Evolutionary conservation across 2,888 invertebrate genomes (phyloP).

Genomic region (Salticus scenicus): DNA sequence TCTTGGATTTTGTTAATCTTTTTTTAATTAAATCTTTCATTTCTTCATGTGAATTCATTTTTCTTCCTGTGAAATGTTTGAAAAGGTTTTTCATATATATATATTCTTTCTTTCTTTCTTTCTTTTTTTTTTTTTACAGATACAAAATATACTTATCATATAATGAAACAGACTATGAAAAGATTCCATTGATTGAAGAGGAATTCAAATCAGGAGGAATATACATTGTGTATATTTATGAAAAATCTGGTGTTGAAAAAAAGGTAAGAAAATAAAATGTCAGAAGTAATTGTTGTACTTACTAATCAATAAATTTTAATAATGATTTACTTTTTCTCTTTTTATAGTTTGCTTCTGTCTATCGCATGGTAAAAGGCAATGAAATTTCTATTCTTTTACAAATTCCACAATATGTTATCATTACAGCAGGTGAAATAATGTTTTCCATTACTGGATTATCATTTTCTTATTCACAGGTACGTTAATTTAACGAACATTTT

Average conservation of each 20-base stretch:
- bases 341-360: slow-evolving; percentile 23
- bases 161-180: slow-evolving; percentile 13
- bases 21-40: too few relatives aligned
- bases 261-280: too few relatives aligned
- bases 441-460: slow-evolving; percentile 96
- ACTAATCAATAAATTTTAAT: too few relatives aligned
- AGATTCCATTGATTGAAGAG: slow-evolving; percentile 9
- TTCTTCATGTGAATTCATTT: too few relatives aligned
- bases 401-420: slow-evolving; percentile 92
- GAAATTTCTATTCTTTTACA: slow-evolving; percentile 85
- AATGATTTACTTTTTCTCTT: background rate
- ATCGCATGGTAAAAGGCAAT: slow-evolving; percentile 56
- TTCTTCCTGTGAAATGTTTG: too few relatives aligned
- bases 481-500: background rate
- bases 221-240: slow-evolving; percentile 34
- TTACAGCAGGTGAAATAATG: slow-evolving; percentile 95
- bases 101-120: too few relatives aligned
- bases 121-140: slow-evolving; percentile 26
- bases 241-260: background rate
- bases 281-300: too few relatives aligned
- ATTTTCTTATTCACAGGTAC: slow-evolving; percentile 93
- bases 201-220: slow-evolving; percentile 33
- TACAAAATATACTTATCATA: slow-evolving; percentile 46
- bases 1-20: too few relatives aligned
- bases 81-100: too few relatives aligned